Base-by-base conservation (phyloP, 2,113 vertebrate genomes). In the Larimichthys crocea region DNA sequence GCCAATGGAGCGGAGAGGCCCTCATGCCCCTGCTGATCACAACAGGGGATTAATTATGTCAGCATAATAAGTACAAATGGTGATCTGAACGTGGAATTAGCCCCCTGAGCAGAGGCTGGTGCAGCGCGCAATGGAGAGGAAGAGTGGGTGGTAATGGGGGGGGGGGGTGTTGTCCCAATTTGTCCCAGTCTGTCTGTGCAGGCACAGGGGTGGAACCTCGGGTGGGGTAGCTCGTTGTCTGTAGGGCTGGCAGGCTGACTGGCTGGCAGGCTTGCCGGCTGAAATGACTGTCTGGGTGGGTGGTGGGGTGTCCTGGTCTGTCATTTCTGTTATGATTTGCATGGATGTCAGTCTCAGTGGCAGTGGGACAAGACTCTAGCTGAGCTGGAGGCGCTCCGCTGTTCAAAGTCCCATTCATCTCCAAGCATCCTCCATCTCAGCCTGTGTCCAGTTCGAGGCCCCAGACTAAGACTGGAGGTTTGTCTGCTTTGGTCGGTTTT, bases 41-140 rank as follows among this genome's bases (percentile, higher is more conserved):
- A 96, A 96, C 95, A 96, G 96, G 96, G 95, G 91, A 95, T 95
- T 93, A 95, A 96, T 96, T 95, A 94, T 94, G 94, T 95, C 96
- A 93, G 92, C 92, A 95, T 95, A 92, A 94, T 94, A 94, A 93
- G 96, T 95, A 95, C 96, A 96, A 96, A 97, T 96, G 96, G 95
- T 92, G 92, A 83, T 94, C 93, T 94, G 95, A 96, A 96, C 89
- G 90, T 90, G 89, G 91, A 94, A 95, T 95, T 94, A 94, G 94
- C 94, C 94, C 94, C 94, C 94, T 90, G 91, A 94, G 93, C 92
- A 82, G 92, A 94, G 89, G 82, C 89, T 87, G 82, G 89, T 88
- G 89, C 76, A 70, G 86, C 40, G 82, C 68, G 86, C 86, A 80
- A 85, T 88, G 80, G 91, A 88, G 90, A 89, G 89, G 85, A 85